Evolutionary conservation across 2,888 invertebrate species (phyloP).

Genomic region (Brachylomia viminalis): DNA sequence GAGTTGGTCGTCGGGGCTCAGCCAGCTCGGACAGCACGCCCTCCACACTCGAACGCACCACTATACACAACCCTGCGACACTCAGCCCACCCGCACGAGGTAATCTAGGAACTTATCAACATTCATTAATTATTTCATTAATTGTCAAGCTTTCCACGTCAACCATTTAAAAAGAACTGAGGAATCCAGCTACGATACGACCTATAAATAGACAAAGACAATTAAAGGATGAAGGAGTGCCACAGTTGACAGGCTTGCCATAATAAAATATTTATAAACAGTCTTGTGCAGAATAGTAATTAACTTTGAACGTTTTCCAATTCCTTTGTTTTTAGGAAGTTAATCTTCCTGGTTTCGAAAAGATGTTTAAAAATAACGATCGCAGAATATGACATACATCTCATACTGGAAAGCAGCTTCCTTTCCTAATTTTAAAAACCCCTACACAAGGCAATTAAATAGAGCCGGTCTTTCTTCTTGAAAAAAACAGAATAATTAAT

Average conservation of each 20-base stretch:
- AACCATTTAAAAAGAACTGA: background rate
- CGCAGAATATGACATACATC: background rate
- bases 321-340: background rate
- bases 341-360: background rate
- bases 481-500: background rate
- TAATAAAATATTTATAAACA: background rate
- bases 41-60: slow-evolving; percentile 90
- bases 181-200: too few species aligned
- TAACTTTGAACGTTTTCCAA: background rate
- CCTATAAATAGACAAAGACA: background rate
- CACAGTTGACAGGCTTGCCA: background rate
- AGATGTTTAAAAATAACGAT: background rate
- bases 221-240: background rate
- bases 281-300: background rate
- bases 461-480: background rate
- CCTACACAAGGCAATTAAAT: background rate
- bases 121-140: too few species aligned
- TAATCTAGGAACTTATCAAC: slow-evolving; percentile 35
- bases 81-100: slow-evolving; percentile 76
- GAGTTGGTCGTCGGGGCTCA: slow-evolving; percentile 88
- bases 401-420: too few species aligned
- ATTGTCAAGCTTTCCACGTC: background rate
- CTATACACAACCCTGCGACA: slow-evolving; percentile 87
- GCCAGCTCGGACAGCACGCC: slow-evolving; percentile 91
- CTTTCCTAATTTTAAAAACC: background rate